phyloP scores from a whole-genome alignment of 2,888 invertebrate species.

The Mactromeris polynyma region DNA sequence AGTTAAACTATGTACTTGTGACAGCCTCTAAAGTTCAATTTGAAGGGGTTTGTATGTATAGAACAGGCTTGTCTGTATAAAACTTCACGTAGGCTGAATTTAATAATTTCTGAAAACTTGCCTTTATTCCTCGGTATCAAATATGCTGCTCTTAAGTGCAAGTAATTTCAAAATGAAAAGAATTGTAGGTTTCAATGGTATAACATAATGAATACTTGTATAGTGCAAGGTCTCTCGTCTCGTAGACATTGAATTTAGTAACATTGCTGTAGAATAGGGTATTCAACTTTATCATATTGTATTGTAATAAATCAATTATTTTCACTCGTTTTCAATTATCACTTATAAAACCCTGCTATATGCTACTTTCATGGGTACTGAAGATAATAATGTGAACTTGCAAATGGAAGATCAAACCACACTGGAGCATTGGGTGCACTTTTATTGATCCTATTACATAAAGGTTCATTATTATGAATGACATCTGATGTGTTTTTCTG shows the following conservation, averaged over 20 bases:
- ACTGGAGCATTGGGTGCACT: not conserved
- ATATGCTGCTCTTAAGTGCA: slow-evolving; percentile 12
- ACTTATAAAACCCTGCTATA: not conserved
- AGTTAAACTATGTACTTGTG: not conserved
- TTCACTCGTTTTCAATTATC: not conserved
- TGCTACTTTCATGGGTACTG: not conserved
- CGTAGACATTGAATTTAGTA: not conserved
- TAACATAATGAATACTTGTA: not conserved
- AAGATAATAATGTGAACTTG: not conserved
- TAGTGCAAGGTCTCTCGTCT: not conserved
- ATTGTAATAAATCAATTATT: not conserved
- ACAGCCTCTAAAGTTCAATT: not conserved
- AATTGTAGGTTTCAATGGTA: not conserved
- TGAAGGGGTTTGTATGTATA: not conserved
- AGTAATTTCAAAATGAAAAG: slow-evolving; percentile 8
- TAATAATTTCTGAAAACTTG: not conserved
- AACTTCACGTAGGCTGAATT: not conserved
- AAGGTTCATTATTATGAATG: not conserved
- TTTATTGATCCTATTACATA: not conserved
- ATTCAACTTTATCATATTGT: not conserved
- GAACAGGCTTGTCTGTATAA: not conserved
- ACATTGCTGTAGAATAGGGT: not conserved
- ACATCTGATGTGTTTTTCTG: not conserved
- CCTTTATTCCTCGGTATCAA: not conserved
- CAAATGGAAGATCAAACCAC: not conserved